phyloP scores from a whole-genome alignment of 2,113 vertebrate genomes.

The Calyptommatus sinebrachiatus region DNA sequence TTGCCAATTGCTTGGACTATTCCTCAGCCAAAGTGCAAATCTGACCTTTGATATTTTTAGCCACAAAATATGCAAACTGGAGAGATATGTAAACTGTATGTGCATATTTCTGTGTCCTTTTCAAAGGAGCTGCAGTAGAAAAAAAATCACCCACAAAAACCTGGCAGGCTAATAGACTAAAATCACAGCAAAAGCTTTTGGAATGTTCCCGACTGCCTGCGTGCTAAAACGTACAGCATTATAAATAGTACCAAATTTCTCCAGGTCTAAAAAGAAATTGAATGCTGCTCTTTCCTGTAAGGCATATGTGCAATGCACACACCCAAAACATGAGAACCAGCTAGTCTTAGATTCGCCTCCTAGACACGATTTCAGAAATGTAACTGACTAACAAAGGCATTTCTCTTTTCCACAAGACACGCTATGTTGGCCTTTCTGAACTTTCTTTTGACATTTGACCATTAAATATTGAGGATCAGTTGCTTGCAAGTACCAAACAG shows the following conservation, averaged over 20 bases:
- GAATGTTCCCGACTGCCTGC: conserved; percentile 58
- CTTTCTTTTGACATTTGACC: background rate
- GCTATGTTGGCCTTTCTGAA: background rate
- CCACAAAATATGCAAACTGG: conserved; percentile 71
- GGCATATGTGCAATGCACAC: background rate
- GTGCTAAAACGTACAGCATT: conserved; percentile 56
- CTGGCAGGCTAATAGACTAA: conserved; percentile 54
- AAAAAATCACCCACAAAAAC: conserved; percentile 57
- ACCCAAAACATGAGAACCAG: background rate
- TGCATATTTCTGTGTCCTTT: conserved; percentile 57
- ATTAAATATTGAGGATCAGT: background rate
- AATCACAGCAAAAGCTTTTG: conserved; percentile 59
- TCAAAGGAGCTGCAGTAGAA: conserved; percentile 59
- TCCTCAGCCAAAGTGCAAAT: too few species aligned
- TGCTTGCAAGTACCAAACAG: conserved; percentile 7
- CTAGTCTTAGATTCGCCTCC: background rate
- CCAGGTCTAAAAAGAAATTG: conserved; percentile 21
- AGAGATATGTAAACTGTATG: conserved; percentile 70
- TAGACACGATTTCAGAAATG: conserved; percentile 28
- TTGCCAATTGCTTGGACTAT: too few species aligned
- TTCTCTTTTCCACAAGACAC: background rate
- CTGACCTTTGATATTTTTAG: conserved; percentile 63
- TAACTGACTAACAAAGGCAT: background rate
- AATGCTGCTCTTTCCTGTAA: background rate
- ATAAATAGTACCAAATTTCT: conserved; percentile 55